Evolutionary conservation across 2,888 invertebrate genomes (phyloP).

Genomic region (Fissipunctia ypsillon): DNA sequence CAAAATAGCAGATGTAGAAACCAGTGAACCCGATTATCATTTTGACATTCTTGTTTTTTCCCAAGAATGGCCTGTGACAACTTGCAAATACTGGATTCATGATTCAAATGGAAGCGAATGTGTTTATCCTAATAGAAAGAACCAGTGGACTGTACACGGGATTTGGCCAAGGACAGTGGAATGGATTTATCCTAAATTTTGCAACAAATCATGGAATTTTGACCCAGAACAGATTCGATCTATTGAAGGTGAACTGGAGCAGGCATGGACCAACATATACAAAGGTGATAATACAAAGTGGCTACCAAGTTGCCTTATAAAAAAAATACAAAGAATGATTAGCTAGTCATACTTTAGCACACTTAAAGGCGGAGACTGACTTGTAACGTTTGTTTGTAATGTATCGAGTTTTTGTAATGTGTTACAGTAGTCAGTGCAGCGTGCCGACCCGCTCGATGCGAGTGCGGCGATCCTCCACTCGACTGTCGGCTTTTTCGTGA

Average conservation of each 20-base stretch:
- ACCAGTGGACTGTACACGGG: slow-evolving; percentile 39
- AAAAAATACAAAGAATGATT: not conserved
- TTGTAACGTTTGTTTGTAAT: too few relatives aligned
- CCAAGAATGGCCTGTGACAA: slow-evolving; percentile 34
- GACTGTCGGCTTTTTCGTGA: too few relatives aligned
- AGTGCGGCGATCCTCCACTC: too few relatives aligned
- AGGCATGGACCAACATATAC: slow-evolving; percentile 76
- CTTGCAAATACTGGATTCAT: slow-evolving; percentile 24
- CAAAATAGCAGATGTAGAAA: not conserved
- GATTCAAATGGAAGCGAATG: slow-evolving; percentile 3
- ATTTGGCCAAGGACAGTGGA: slow-evolving; percentile 26
- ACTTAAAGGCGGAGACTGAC: too few relatives aligned
- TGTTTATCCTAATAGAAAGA: slow-evolving; percentile 12
- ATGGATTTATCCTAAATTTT: not conserved
- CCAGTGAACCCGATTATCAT: not conserved
- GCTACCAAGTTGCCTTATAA: slow-evolving; percentile 41
- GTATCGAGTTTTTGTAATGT: too few relatives aligned
- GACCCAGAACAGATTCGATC: slow-evolving; percentile 21
- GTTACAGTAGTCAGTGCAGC: too few relatives aligned
- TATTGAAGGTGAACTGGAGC: slow-evolving; percentile 12
- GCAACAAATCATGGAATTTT: slow-evolving; percentile 23
- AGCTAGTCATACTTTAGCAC: too few relatives aligned
- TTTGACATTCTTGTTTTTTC: slow-evolving; percentile 19
- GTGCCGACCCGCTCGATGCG: too few relatives aligned
- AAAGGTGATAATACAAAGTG: slow-evolving; percentile 76